Base-by-base conservation (phyloP, 2,797 vertebrate species). In the Peromyscus eremicus region DNA sequence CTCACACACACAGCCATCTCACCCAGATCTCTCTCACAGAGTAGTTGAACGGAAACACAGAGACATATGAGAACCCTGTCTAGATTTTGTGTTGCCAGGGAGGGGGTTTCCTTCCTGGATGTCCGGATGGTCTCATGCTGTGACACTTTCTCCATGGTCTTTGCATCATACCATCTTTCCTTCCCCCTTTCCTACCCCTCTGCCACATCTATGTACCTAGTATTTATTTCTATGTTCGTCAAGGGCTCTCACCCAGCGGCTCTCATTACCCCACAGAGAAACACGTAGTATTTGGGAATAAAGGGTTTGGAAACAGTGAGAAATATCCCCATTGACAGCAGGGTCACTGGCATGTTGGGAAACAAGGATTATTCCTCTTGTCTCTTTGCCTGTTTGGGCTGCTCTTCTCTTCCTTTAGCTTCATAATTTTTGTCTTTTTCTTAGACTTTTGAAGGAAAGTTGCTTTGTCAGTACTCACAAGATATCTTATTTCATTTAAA, bases 111-210 rank as follows among this genome's bases (percentile, higher is more conserved):
- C 12, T 23, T 37, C 6, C 5, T 12, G 34, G 87, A 29, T 10
- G 75, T 81, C 60, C 60, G 7, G 11, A 68, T 8, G 6, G 17
- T 29, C 73, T 62, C 29, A 8, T 2, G 52, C 27, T 79, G 2
- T 37, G 29, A 87, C 16, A 6, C 7, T 8, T 29, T 60, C n/a
- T 70, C n/a, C 13, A 32, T 0, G 0, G 0, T 2, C 89, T 40
- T 85, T 46, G 6, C 0, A 46, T 1, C 0, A n/a, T 13, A 71
- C 2, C 66, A 57, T 8, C 0, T 0, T n/a, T 49, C 80, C 27
- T 34, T 9, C 52, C 13, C 34, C n/a, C 7, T 60, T 80, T 62
- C 27, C 25, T 76, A 6, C 46, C 10, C 64, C 49, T 80, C 23
- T 71, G 37, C n/a, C n/a, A n/a, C 43, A 13, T 79, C 40, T 46